These are phyloP conservation scores for Rhingia rostrata DNA, from an alignment of 2,888 invertebrate genomes.

Conservation along the genomic window DNA sequence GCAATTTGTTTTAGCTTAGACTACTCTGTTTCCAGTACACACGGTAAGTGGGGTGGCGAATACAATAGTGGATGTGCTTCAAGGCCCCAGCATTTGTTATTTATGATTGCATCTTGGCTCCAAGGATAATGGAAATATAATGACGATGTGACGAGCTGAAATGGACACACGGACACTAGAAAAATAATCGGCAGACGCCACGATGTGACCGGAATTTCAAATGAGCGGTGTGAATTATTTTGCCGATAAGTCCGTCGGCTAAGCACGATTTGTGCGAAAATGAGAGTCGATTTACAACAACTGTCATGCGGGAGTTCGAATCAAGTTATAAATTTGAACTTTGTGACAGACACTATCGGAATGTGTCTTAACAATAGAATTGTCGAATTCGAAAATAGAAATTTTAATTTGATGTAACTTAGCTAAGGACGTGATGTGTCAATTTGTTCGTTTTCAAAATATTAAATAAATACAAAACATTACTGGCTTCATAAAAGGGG, in stretches of 20 bases:
- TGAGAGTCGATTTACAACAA: too few species aligned
- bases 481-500: too few species aligned
- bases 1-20: constrained; percentile 43
- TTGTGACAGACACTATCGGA: too few species aligned
- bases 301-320: too few species aligned
- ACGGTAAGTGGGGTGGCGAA: not conserved
- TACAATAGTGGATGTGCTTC: not conserved
- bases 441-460: too few species aligned
- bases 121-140: constrained; percentile 63
- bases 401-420: too few species aligned
- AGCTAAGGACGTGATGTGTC: too few species aligned
- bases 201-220: constrained; percentile 51
- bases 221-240: constrained; percentile 27
- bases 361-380: too few species aligned
- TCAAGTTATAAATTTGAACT: too few species aligned
- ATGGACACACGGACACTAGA: constrained; percentile 47
- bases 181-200: constrained; percentile 46
- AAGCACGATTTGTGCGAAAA: not conserved
- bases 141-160: constrained; percentile 59
- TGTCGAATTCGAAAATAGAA: too few species aligned
- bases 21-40: not conserved
- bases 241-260: constrained; percentile 2
- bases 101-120: constrained; percentile 62
- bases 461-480: too few species aligned
- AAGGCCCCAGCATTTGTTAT: constrained; percentile 37